Conservation (phyloP, 2,797 vertebrate genomes). For the Knipowitschia caucasica region DNA sequence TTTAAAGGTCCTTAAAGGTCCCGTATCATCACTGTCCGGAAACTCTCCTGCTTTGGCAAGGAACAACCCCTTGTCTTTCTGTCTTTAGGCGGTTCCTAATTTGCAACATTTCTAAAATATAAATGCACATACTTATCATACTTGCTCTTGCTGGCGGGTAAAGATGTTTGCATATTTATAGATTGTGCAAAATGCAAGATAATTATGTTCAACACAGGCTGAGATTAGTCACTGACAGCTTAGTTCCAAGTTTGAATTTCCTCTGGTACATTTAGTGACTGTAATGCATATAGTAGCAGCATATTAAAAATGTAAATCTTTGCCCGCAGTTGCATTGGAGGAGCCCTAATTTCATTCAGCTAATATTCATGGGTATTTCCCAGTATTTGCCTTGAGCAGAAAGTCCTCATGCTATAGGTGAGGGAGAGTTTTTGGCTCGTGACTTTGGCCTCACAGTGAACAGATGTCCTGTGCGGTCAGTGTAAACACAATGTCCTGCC, state of each 20-base stretch:
- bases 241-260: neutral
- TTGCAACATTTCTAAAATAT: no score
- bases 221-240: no score
- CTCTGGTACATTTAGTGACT: neutral
- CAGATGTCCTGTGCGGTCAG: constrained; percentile 70
- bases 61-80: no score
- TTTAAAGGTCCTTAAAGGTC: no score
- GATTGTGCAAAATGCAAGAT: constrained; percentile 4
- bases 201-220: neutral
- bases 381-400: no score
- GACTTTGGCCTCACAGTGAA: constrained; percentile 68
- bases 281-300: neutral
- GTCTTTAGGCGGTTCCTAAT: no score
- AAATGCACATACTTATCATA: no score
- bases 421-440: constrained; percentile 56
- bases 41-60: no score
- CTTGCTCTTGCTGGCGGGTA: no score
- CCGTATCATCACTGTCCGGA: no score
- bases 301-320: neutral
- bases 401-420: constrained; percentile 58
- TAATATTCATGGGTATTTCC: neutral
- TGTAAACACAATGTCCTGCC: constrained; percentile 61
- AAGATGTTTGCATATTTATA: no score
- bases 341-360: neutral
- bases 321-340: neutral